Evolutionary conservation across 2,113 vertebrate genomes (phyloP).

Genomic region (Chionomys nivalis): DNA sequence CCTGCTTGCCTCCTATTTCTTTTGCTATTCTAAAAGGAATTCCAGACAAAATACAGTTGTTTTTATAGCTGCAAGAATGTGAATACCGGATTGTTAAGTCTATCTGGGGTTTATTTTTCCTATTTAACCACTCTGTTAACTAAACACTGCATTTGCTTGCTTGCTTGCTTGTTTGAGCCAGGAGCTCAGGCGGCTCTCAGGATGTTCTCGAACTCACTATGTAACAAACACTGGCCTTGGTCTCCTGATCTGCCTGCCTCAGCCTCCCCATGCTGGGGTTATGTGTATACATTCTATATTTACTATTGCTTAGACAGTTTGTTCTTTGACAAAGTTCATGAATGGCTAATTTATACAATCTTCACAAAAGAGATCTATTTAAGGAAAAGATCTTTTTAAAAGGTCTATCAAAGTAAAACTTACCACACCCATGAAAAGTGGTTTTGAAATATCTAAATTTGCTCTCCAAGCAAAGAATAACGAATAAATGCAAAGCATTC

Average conservation of each 20-base stretch:
- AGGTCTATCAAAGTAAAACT: slow-evolving; percentile 77
- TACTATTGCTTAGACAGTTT: slow-evolving; percentile 36
- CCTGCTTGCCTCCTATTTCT: not conserved
- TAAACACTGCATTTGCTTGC: not conserved
- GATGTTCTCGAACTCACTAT: not conserved
- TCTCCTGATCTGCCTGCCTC: not conserved
- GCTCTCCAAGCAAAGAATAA: slow-evolving; percentile 98
- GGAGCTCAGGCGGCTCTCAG: not conserved
- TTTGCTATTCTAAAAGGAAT: slow-evolving; percentile 2
- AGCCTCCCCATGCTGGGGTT: not conserved
- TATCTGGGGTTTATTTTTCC: not conserved
- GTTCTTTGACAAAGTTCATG: slow-evolving; percentile 17
- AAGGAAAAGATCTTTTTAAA: slow-evolving; percentile 18
- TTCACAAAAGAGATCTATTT: not conserved
- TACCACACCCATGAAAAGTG: slow-evolving; percentile 96
- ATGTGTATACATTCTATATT: not conserved
- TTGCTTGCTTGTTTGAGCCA: not conserved
- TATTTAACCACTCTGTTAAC: not conserved
- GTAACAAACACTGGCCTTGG: not conserved
- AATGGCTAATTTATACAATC: slow-evolving; percentile 24
- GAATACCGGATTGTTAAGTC: not conserved
- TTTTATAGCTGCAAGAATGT: not conserved
- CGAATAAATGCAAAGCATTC: slow-evolving; percentile 94
- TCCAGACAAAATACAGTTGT: slow-evolving; percentile 5
- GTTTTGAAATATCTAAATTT: slow-evolving; percentile 95